Percentiles rank a stretch among this genome's conserved stretches.
These are phyloP conservation scores for Manis javanica DNA, from an alignment of 2,797 vertebrate species.

Conservation along the genomic window DNA sequence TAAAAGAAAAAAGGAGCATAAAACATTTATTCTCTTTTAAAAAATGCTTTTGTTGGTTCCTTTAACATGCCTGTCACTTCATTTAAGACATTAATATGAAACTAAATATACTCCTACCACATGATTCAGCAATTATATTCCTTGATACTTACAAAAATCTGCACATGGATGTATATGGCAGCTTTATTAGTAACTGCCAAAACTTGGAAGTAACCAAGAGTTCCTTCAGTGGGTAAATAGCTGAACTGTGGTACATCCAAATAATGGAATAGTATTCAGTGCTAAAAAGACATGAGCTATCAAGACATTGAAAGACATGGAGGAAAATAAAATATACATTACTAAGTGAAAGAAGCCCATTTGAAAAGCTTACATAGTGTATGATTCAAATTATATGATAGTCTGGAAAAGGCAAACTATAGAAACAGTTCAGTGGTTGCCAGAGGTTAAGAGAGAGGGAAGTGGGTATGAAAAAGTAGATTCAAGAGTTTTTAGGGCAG, in stretches of 20 bases:
- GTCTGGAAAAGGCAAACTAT: neutral
- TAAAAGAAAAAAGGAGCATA: neutral
- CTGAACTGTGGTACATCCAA: neutral
- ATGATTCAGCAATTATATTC: neutral
- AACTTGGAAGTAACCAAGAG: neutral
- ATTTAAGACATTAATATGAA: conserved; percentile 24
- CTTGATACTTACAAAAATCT: neutral
- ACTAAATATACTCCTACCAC: neutral
- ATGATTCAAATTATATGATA: neutral
- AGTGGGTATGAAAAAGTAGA: neutral
- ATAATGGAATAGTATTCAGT: neutral
- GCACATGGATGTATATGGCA: neutral
- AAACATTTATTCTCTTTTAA: neutral
- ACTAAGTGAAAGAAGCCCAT: neutral
- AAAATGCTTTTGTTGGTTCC: neutral
- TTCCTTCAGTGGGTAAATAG: neutral
- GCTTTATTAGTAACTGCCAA: neutral
- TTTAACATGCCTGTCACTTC: neutral
- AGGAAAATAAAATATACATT: neutral
- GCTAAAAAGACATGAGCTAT: neutral
- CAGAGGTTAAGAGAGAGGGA: neutral
- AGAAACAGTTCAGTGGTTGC: neutral
- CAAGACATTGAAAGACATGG: neutral
- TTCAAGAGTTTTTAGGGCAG: neutral
- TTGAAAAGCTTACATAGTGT: neutral